Evolutionary conservation across 2,888 invertebrate species (phyloP).

Genomic region (Aplocera efformata): DNA sequence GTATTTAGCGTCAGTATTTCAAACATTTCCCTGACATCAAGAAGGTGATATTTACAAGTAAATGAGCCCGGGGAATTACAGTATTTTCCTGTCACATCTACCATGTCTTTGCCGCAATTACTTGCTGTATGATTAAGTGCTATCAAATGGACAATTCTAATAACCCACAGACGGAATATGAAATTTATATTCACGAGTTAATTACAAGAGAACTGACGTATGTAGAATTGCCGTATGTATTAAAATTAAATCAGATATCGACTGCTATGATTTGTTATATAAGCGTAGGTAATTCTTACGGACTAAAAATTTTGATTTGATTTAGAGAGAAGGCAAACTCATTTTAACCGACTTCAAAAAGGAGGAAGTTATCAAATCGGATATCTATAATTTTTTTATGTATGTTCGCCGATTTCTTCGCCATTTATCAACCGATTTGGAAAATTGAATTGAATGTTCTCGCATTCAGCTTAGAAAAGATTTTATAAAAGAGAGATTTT

Average conservation of each 20-base stretch:
- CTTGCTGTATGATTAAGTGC: constrained; percentile 16
- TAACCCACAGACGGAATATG: constrained; percentile 13
- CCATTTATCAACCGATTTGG: too few species aligned
- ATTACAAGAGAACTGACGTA: not conserved
- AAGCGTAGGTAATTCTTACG: too few species aligned
- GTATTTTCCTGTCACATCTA: constrained; percentile 13
- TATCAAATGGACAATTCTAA: constrained; percentile 7
- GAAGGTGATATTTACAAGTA: constrained; percentile 11
- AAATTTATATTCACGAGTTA: constrained; percentile 8
- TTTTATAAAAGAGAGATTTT: too few species aligned
- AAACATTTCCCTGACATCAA: constrained; percentile 11
- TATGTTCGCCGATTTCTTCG: too few species aligned
- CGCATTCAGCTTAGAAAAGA: too few species aligned
- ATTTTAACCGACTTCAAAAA: too few species aligned
- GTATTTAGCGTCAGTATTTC: constrained; percentile 19
- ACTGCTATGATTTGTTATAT: too few species aligned
- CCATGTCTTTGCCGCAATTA: constrained; percentile 7
- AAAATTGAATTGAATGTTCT: too few species aligned
- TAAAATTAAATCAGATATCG: not conserved
- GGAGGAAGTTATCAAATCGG: too few species aligned
- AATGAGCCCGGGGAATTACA: constrained; percentile 18
- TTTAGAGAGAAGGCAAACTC: too few species aligned
- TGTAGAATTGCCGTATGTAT: not conserved
- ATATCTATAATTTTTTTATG: too few species aligned
- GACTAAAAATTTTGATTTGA: too few species aligned